Base-by-base conservation (phyloP, 2,888 invertebrate species). In the Morpho achilles region DNA sequence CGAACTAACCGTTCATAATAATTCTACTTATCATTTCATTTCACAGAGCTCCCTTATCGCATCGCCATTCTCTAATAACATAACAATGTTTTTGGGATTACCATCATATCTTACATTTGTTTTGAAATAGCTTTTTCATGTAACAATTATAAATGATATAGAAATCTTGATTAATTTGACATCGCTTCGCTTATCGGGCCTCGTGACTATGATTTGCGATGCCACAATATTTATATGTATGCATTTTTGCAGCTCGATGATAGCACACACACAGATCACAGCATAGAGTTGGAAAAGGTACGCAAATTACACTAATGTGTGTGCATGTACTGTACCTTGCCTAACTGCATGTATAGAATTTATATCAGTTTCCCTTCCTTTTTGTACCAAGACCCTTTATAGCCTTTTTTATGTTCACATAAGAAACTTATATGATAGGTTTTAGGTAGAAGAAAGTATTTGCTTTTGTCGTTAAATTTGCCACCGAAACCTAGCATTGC, bases 211-310 rank as follows among this genome's bases (percentile, higher is more conserved):
- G 69, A 71, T 78, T 77, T 76, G 76, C 79, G 62, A 75, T 72
- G 76, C 79, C 76, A 75, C 73, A 75, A 74, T 77, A 80, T 82
- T 80, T 77, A 66, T 81, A 80, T 87, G 77, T 87, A 88, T 87
- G 84, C 89, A 75, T 89, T 89, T 91, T 91, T 91, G 84, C 91
- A 91, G 91, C 90, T 85, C 90, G 87, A 85, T 89, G 90, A 80
- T 87, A 87, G 80, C 82, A 83, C 88, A 84, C 89, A 88, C 84
- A 80, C 86, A 73, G 84, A 85, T 81, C 88, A 82, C 89, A 82
- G 79, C 90, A 84, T 91, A 89, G 91, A 91, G 85, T 85, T 90
- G 88, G 91, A 91, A 87, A 91, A 91, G 91, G 91, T 91, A 91
- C 89, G 87, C 86, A 75, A 72, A 78, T 78, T 84, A 82, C 80